Conservation (phyloP, 2,113 vertebrate genomes). For the Lucifuga dentata region DNA sequence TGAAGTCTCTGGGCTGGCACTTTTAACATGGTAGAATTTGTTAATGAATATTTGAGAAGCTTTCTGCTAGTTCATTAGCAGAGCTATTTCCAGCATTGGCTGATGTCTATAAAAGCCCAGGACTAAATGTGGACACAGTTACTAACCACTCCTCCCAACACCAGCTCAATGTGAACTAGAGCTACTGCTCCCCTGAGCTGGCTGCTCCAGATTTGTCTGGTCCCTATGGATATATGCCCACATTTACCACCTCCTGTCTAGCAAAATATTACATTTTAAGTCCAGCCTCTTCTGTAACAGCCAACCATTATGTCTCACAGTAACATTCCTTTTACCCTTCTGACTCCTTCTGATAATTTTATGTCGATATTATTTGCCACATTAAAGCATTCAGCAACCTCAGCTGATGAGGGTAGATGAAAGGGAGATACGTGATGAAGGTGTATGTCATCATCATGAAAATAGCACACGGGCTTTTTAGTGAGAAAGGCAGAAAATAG, state of each 20-base stretch:
- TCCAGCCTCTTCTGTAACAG: constrained; percentile 19
- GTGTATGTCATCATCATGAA: neutral
- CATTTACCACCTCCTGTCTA: constrained; percentile 35
- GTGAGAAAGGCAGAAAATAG: neutral
- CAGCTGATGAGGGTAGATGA: neutral
- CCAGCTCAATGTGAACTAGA: constrained; percentile 59
- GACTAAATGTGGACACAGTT: constrained; percentile 67
- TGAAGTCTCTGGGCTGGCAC: constrained; percentile 15
- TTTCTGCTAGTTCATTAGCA: constrained; percentile 55
- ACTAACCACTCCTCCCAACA: constrained; percentile 50
- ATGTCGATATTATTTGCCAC: neutral
- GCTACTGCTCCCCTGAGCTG: constrained; percentile 67
- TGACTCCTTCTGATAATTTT: neutral
- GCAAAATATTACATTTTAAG: constrained; percentile 16
- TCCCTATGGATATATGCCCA: constrained; percentile 43
- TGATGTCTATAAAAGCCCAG: constrained; percentile 47
- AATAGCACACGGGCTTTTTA: constrained; percentile 6
- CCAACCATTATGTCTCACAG: constrained; percentile 17
- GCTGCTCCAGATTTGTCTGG: constrained; percentile 70
- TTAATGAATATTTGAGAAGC: constrained; percentile 37
- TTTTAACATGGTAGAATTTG: constrained; percentile 34
- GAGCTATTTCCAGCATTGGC: constrained; percentile 63
- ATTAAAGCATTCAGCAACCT: neutral
- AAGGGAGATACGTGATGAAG: neutral
- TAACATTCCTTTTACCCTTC: constrained; percentile 3